Evolutionary conservation across 2,888 invertebrate species (phyloP).

Genomic region (Tachina lurida): DNA sequence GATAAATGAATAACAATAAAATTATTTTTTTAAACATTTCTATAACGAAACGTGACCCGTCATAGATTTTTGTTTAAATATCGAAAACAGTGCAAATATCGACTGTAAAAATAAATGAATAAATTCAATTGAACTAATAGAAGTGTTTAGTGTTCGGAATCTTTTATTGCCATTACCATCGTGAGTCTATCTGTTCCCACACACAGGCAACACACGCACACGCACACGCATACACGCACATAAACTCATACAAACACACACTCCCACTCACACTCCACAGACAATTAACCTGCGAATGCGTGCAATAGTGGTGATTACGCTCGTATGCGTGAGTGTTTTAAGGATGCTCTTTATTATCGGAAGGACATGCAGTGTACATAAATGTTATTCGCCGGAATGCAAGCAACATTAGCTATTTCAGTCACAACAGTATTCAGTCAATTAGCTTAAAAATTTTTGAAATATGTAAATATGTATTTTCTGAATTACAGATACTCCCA

Average conservation of each 20-base stretch:
- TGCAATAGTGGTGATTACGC: not conserved
- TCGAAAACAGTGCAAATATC: conserved; percentile 24
- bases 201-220: not conserved
- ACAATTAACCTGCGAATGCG: not conserved
- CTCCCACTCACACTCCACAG: not conserved
- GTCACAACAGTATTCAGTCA: conserved; percentile 33
- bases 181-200: not conserved
- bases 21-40: conserved; percentile 23
- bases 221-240: not conserved
- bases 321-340: not conserved
- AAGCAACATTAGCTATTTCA: conserved; percentile 15
- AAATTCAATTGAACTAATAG: conserved; percentile 48
- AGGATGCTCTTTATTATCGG: not conserved
- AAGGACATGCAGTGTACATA: conserved; percentile 19
- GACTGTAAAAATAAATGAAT: conserved; percentile 11
- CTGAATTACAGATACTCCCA: no score
- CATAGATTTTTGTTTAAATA: conserved; percentile 40
- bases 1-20: conserved; percentile 44
- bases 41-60: conserved; percentile 44
- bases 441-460: no score
- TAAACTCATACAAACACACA: no score
- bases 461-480: no score
- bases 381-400: not conserved
- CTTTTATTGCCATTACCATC: not conserved
- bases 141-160: conserved; percentile 41